phyloP scores from a whole-genome alignment of 2,888 invertebrate genomes.

The Amphipyra berbera region DNA sequence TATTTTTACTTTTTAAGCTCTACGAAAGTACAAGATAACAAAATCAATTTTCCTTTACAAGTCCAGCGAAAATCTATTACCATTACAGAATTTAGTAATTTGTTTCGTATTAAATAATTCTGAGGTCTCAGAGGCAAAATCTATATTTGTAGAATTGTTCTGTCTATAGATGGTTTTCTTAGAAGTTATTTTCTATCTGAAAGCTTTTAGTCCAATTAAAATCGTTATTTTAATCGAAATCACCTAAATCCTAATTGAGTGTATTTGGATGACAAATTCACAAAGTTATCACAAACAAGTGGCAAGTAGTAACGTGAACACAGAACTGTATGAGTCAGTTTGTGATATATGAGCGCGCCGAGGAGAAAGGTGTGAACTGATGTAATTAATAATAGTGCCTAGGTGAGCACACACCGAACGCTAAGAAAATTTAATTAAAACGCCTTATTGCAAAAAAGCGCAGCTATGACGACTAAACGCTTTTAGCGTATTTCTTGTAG shows the following conservation, averaged over 20 bases:
- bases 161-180: conserved; percentile 27
- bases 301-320: conserved; percentile 1
- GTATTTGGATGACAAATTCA: conserved; percentile 12
- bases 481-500: conserved; percentile 52
- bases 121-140: conserved; percentile 18
- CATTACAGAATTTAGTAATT: conserved; percentile 33
- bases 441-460: conserved; percentile 51
- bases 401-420: conserved; percentile 42
- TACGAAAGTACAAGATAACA: conserved; percentile 25
- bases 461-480: conserved; percentile 44
- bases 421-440: conserved; percentile 60
- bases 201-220: conserved; percentile 54
- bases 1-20: conserved; percentile 14
- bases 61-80: conserved; percentile 34
- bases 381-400: conserved; percentile 53
- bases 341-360: conserved; percentile 38
- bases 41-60: conserved; percentile 40
- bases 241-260: background rate
- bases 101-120: conserved; percentile 38
- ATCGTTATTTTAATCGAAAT: conserved; percentile 24
- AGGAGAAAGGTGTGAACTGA: conserved; percentile 38
- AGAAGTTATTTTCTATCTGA: conserved; percentile 22
- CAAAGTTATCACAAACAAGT: conserved; percentile 9
- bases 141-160: conserved; percentile 25
- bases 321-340: conserved; percentile 18